phyloP scores from a whole-genome alignment of 2,797 vertebrate species.

The Hylomyscus alleni region DNA sequence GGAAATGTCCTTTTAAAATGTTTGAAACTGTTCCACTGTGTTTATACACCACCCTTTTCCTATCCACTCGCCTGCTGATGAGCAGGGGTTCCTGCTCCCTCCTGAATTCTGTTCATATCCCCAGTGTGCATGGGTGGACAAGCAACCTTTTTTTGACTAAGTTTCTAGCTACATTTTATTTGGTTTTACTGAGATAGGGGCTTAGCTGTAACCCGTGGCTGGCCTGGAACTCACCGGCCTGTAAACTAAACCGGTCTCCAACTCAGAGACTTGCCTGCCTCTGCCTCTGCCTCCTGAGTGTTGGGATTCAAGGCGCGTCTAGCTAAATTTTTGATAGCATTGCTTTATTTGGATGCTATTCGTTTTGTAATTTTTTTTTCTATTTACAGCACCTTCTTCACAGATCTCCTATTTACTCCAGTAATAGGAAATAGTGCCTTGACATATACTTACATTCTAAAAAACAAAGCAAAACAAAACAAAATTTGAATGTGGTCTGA shows the following conservation, averaged over 20 bases:
- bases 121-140: neutral
- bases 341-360: neutral
- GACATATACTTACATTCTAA: neutral
- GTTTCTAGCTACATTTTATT: neutral
- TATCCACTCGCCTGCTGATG: neutral
- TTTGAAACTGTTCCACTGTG: neutral
- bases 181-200: neutral
- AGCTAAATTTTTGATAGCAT: neutral
- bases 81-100: neutral
- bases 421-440: neutral
- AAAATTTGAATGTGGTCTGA: neutral
- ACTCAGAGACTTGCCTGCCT: neutral
- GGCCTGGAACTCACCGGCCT: neutral
- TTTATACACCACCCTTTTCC: neutral
- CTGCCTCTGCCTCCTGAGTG: neutral
- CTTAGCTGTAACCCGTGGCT: neutral
- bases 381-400: neutral
- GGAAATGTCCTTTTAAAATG: neutral
- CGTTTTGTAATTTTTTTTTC: neutral
- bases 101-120: neutral
- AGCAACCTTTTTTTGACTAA: neutral
- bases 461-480: constrained; percentile 9
- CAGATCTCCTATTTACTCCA: constrained; percentile 1
- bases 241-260: neutral
- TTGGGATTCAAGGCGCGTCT: neutral